Conservation (phyloP, 2,888 invertebrate genomes). For the Erebia ligea region DNA sequence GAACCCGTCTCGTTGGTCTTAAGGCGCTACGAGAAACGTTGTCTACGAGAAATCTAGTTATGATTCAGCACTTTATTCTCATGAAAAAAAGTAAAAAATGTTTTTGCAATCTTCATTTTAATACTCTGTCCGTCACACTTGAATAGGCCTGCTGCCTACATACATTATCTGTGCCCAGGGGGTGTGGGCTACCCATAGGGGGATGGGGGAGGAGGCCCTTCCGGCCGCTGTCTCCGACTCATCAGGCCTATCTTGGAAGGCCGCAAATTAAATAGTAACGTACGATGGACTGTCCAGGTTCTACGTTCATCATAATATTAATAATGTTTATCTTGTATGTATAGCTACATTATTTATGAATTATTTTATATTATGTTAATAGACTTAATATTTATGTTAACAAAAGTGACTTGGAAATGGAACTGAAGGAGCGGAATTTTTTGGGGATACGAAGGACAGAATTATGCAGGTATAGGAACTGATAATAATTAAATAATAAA, state of each 20-base stretch:
- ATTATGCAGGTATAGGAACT: no score
- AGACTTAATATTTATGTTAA: no score
- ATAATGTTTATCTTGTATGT: background rate
- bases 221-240: slow-evolving; percentile 79
- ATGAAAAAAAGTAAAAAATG: slow-evolving; percentile 29
- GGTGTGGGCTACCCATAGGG: slow-evolving; percentile 43
- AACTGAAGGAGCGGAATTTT: no score
- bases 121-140: slow-evolving; percentile 53
- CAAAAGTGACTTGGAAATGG: no score
- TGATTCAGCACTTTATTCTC: slow-evolving; percentile 27
- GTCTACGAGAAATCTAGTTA: slow-evolving; percentile 12
- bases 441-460: no score
- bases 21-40: no score
- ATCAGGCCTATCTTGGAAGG: slow-evolving; percentile 77
- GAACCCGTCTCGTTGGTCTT: no score
- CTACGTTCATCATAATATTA: slow-evolving; percentile 26
- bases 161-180: slow-evolving; percentile 55
- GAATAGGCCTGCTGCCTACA: slow-evolving; percentile 65
- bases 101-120: slow-evolving; percentile 42
- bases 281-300: slow-evolving; percentile 49
- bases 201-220: slow-evolving; percentile 56
- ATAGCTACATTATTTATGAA: background rate
- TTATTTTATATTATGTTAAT: no score
- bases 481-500: no score
- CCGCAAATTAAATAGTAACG: slow-evolving; percentile 78